Conservation (phyloP, 2,888 invertebrate species). For the Agonum fuliginosum region DNA sequence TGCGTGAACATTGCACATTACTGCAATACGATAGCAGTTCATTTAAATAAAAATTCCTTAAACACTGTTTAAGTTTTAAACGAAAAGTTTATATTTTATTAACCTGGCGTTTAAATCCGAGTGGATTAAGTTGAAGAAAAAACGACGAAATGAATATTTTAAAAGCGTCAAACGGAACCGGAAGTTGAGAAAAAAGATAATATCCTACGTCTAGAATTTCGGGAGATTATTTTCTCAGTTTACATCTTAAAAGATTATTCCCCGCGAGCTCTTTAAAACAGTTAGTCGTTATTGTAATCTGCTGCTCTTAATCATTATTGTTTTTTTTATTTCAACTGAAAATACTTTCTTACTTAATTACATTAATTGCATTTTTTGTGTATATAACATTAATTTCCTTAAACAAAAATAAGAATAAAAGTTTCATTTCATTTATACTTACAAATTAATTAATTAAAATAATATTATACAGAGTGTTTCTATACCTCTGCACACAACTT, state of each 20-base stretch:
- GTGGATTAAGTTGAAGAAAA: slow-evolving; percentile 16
- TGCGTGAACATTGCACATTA: slow-evolving; percentile 22
- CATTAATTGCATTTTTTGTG: neutral
- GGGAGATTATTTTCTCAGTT: slow-evolving; percentile 22
- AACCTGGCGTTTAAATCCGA: slow-evolving; percentile 24
- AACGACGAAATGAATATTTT: slow-evolving; percentile 24
- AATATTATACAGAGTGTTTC: no score
- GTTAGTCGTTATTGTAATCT: slow-evolving; percentile 5
- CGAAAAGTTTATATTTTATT: slow-evolving; percentile 32
- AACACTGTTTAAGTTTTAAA: neutral
- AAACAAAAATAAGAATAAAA: no score
- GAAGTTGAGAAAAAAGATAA: slow-evolving; percentile 13
- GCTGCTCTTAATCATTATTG: slow-evolving; percentile 5
- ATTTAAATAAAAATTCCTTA: slow-evolving; percentile 20
- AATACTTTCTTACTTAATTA: neutral
- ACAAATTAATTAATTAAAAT: no score
- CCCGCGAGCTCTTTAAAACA: slow-evolving; percentile 11
- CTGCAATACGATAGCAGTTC: slow-evolving; percentile 3
- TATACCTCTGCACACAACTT: no score
- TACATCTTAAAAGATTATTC: slow-evolving; percentile 13
- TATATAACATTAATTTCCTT: no score
- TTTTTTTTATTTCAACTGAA: neutral
- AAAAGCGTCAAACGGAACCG: slow-evolving; percentile 16
- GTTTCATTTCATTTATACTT: neutral
- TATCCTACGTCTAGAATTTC: slow-evolving; percentile 28